These are phyloP conservation scores for Odontocerum albicorne DNA, from an alignment of 2,888 invertebrate species.

Conservation along the genomic window DNA sequence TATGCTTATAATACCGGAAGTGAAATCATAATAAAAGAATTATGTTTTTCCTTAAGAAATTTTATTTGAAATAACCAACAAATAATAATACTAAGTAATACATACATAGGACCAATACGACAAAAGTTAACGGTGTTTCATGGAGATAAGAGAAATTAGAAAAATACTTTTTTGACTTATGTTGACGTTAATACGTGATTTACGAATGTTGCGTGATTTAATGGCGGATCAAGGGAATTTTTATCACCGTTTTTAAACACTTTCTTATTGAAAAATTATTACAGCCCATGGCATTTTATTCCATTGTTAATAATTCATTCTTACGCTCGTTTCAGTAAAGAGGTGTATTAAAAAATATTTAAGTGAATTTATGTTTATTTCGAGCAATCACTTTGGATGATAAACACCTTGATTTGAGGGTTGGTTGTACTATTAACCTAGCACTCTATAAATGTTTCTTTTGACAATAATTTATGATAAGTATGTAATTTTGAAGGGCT, in stretches of 20 bases:
- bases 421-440: no score
- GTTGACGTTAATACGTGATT: slow-evolving; percentile 34
- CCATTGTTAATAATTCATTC: slow-evolving; percentile 17
- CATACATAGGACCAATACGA: no score
- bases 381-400: no score
- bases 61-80: no score
- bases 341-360: neutral
- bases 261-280: slow-evolving; percentile 24
- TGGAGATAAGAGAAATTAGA: slow-evolving; percentile 17
- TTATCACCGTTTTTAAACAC: slow-evolving; percentile 17
- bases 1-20: no score
- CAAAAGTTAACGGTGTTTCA: slow-evolving; percentile 8
- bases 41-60: no score
- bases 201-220: slow-evolving; percentile 30
- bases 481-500: no score
- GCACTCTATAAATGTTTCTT: no score
- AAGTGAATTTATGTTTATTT: neutral
- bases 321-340: neutral
- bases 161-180: slow-evolving; percentile 24
- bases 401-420: no score
- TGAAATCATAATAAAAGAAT: no score
- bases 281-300: slow-evolving; percentile 11
- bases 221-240: slow-evolving; percentile 16
- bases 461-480: no score
- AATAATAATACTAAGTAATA: no score